phyloP scores from a whole-genome alignment of 2,797 vertebrate species.

The Kryptopterus vitreolus region DNA sequence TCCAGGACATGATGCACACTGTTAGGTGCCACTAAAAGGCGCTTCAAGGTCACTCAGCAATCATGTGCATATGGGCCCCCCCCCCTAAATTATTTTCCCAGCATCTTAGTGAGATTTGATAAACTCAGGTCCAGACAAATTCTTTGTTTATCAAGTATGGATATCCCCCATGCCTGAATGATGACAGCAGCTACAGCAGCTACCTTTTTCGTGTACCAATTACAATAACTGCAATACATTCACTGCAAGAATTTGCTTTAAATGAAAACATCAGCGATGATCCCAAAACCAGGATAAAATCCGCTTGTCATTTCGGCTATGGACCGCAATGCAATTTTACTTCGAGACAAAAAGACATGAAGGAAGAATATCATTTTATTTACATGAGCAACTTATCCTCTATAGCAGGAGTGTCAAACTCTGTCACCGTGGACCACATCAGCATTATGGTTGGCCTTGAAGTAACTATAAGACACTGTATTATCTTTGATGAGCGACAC shows the following conservation, averaged over 20 bases:
- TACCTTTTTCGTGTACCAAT: too few species aligned
- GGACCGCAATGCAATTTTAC: background rate
- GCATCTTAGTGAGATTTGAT: background rate
- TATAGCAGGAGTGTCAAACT: too few species aligned
- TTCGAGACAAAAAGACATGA: background rate
- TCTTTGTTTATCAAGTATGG: background rate
- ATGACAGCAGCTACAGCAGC: too few species aligned
- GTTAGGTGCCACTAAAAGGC: slow-evolving; percentile 18
- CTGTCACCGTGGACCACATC: too few species aligned
- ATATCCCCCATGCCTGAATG: too few species aligned
- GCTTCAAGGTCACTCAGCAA: slow-evolving; percentile 31
- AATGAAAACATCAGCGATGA: background rate
- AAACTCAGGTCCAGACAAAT: background rate
- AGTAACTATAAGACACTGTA: too few species aligned
- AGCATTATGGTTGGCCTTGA: too few species aligned
- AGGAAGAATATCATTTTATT: background rate
- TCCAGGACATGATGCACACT: slow-evolving; percentile 1
- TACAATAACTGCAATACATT: too few species aligned
- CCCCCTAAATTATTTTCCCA: slow-evolving; percentile 38
- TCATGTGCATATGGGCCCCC: slow-evolving; percentile 34
- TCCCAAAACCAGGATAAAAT: background rate
- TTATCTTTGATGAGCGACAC: too few species aligned
- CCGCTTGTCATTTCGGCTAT: background rate
- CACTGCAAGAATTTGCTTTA: background rate
- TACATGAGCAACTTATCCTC: background rate